Base-by-base conservation (phyloP, 1,140 invertebrate genomes). In the Drosophila lacertosa region DNA sequence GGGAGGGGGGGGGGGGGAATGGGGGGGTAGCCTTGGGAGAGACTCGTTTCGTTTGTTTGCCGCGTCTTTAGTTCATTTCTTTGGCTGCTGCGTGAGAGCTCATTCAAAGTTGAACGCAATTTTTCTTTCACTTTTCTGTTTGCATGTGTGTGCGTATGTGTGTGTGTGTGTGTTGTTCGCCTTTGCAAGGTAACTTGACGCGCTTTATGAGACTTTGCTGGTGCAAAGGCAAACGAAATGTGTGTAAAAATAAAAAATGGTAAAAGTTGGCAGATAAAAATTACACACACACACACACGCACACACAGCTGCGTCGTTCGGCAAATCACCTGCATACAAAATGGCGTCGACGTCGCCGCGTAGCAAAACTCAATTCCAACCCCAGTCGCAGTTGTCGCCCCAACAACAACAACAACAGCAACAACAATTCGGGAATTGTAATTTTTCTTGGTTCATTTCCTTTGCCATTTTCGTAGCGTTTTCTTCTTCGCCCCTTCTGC, bases 371-470 rank as follows among this genome's bases (percentile, higher is more conserved):
- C 42, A 70, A 64, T 70, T 70, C 67, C 67, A 70, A 50, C 62
- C 62, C 67, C 67, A 65, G 47, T 53, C 62, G 22, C 26, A 35
- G 50, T 33, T 47, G 40, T 55, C 26, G 40, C 50, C 22, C 20
- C 62, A 64, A 59, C 62, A 65, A 45, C 53, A 50, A 35, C 65
- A 69, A 63, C 22, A 69, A 45, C 18, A 72, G 39, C 13, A 54
- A 58, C 33, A 63, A 48, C 18, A 80, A 68, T 77, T 70, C 73
- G 72, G 45, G 81, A 86, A 88, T 88, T 86, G 81, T 88, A 86
- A 86, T 86, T 86, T 89, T 89, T 89, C 84, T 78, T 89, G 84
- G 80, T 89, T 89, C 84, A 89, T 89, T 89, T 89, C 81, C 82
- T 86, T 88, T 88, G 77, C 77, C 80, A 73, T 69, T 84, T 65